Base-by-base conservation (phyloP, 2,797 vertebrate genomes). In the Fistularia commersonii region DNA sequence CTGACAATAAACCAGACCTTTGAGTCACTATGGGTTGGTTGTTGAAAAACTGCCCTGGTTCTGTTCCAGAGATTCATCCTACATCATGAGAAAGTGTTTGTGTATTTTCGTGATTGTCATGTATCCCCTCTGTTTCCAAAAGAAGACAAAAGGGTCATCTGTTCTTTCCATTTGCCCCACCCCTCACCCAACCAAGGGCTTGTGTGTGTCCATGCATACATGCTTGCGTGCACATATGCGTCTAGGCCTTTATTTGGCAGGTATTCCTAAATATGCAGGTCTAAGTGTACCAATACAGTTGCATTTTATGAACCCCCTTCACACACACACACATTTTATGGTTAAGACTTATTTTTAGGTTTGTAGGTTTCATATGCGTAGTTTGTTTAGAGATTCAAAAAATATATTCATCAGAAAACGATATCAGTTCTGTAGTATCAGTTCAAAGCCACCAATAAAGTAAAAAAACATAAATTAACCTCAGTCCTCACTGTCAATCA, bases 161-260 rank as follows among this genome's bases (percentile, higher is more conserved):
- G 52, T 8, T 69, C 69, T 68, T 77, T 72, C 72, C 69, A 64
- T 74, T 79, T 74, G 70, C 69, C 64, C 76, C 69, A 84, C 66
- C 62, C 64, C 61, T 64, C 41, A 46, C 53, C n/a, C 11, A 51
- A 23, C 23, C 56, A 66, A 69, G 55, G 58, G 55, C 72, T 15
- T 33, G 7, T 45, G 13, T 53, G 43, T 43, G 55, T 41, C 8
- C 40, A 41, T 61, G 48, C 55, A 53, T 62, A 36, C 61, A 12
- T 38, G 8, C 10, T 9, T 38, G 37, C 10, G 8, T 11, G 35
- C 6, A 6, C 9, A 10, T 36, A 10, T 36, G 35, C 35, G 35
- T 36, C 1, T 36, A 10, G 7, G 35, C 35, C 35, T 10, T 8
- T 10, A 38, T 11, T 23, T 23, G 23, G 23, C 37, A 9, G 10